These are phyloP conservation scores for Melozone crissalis DNA, from an alignment of 2,113 vertebrate species.

Conservation along the genomic window DNA sequence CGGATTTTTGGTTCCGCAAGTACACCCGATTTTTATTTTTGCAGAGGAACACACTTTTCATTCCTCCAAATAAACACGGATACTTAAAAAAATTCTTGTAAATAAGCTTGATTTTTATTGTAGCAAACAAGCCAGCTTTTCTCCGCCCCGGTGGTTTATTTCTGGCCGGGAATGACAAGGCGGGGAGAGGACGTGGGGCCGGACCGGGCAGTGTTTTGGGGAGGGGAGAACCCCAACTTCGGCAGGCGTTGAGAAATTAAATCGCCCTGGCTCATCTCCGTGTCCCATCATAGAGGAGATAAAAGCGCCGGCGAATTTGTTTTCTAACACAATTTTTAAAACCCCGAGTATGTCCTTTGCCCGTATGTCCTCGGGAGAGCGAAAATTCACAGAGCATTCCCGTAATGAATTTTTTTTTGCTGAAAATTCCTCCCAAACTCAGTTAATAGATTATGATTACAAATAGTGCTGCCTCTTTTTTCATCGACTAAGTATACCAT, in stretches of 20 bases:
- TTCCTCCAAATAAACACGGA: neutral
- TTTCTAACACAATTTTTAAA: constrained; percentile 2
- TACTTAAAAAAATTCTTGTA: neutral
- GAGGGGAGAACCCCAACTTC: neutral
- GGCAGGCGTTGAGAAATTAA: neutral
- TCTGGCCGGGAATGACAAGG: neutral
- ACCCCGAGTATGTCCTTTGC: neutral
- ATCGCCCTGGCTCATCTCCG: neutral
- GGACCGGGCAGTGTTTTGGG: neutral
- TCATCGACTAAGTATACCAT: neutral
- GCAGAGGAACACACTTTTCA: neutral
- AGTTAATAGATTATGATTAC: neutral
- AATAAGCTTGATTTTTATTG: neutral
- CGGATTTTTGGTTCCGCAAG: neutral
- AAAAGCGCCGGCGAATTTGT: neutral
- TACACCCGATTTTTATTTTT: neutral
- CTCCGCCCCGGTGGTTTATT: constrained; percentile 31
- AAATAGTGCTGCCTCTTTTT: neutral
- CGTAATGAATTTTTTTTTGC: neutral
- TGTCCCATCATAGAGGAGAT: neutral
- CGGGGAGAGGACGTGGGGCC: neutral
- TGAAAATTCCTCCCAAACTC: constrained; percentile 20
- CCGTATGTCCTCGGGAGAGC: neutral
- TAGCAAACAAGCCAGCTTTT: neutral
- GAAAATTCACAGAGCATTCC: neutral